Conservation (phyloP, 2,888 invertebrate species). For the Terebella lapidaria region DNA sequence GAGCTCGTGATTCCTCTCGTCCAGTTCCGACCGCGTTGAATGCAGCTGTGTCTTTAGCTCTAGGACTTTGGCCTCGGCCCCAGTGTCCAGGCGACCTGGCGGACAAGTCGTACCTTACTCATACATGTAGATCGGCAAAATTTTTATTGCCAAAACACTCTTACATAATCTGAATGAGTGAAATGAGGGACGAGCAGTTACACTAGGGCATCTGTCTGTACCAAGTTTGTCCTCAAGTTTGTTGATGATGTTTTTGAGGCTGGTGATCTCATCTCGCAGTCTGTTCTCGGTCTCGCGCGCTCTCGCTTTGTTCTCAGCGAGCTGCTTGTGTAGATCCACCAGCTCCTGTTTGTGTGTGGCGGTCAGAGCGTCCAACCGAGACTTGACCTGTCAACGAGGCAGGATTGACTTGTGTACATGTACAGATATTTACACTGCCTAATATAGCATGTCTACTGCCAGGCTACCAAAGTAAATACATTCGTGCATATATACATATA, state of each 20-base stretch:
- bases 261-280: constrained; percentile 38
- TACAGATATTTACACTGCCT: not conserved
- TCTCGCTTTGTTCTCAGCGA: constrained; percentile 28
- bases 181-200: too few species aligned
- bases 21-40: constrained; percentile 30
- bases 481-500: too few species aligned
- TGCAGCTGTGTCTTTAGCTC: constrained; percentile 11
- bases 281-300: constrained; percentile 38
- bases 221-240: constrained; percentile 44
- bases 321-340: not conserved
- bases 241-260: constrained; percentile 42
- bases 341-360: not conserved
- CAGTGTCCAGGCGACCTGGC: constrained; percentile 13
- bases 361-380: not conserved
- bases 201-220: too few species aligned
- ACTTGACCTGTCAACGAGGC: too few species aligned
- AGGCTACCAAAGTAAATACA: not conserved
- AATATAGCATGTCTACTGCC: not conserved
- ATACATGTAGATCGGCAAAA: too few species aligned
- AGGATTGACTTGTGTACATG: too few species aligned
- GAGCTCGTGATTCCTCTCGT: constrained; percentile 22
- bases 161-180: too few species aligned
- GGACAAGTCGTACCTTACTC: too few species aligned
- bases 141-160: too few species aligned
- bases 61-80: constrained; percentile 4